Evolutionary conservation across 2,113 vertebrate genomes (phyloP).

Genomic region (Sigmodon hispidus): DNA sequence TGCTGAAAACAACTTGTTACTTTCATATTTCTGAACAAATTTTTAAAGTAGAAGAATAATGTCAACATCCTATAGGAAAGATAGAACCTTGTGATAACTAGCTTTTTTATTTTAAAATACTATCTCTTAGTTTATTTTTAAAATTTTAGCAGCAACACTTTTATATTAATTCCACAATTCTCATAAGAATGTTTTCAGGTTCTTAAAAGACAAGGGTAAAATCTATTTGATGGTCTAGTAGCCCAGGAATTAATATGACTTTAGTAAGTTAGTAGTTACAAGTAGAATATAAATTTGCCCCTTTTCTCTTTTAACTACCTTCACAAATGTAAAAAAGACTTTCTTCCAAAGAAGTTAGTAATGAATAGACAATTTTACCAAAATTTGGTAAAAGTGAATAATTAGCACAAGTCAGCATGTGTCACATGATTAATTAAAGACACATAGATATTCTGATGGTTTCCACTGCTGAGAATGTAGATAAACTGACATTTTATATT

Average conservation of each 20-base stretch:
- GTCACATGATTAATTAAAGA: not conserved
- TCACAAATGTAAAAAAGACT: not conserved
- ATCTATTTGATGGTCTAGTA: not conserved
- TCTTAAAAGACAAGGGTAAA: not conserved
- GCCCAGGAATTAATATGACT: not conserved
- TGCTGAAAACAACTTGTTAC: not conserved
- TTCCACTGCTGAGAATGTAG: not conserved
- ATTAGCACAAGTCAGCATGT: not conserved
- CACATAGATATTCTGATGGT: not conserved
- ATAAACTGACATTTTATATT: not conserved
- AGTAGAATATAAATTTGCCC: not conserved
- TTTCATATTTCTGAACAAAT: slow-evolving; percentile 33
- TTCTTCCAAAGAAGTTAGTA: not conserved
- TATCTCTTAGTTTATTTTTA: not conserved
- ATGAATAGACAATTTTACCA: not conserved
- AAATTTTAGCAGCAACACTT: not conserved
- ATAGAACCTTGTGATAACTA: not conserved
- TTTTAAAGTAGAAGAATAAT: slow-evolving; percentile 42
- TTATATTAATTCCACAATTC: not conserved
- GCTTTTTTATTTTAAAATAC: not conserved
- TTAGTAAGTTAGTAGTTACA: not conserved
- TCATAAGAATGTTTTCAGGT: not conserved
- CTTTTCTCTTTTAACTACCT: not conserved
- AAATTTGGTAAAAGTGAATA: not conserved
- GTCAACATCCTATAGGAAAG: not conserved